Percentiles rank a stretch among this genome's conserved stretches.
Evolutionary conservation across 1,140 invertebrate genomes (phyloP).

Genomic region (Orussus abietinus): DNA sequence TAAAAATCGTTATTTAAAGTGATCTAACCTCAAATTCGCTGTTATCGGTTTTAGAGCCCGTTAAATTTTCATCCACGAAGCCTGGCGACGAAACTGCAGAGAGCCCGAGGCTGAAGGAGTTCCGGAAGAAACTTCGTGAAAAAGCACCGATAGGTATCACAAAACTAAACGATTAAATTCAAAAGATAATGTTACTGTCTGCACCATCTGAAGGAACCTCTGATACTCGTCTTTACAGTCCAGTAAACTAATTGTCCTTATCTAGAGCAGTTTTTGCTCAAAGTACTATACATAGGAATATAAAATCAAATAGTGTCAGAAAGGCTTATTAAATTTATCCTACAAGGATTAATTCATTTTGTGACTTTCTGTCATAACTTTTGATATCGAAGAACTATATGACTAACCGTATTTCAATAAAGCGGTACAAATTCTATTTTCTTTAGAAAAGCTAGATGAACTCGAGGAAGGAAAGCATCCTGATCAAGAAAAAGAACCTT

Average conservation of each 20-base stretch:
- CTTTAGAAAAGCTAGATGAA: slow-evolving; percentile 64
- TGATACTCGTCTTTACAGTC: too few species aligned
- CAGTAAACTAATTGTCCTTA: too few species aligned
- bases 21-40: too few species aligned
- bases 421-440: slow-evolving; percentile 5
- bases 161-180: not conserved
- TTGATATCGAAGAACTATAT: not conserved
- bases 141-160: slow-evolving; percentile 43
- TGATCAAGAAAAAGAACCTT: slow-evolving; percentile 79
- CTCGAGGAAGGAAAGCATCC: slow-evolving; percentile 66
- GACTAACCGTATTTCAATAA: slow-evolving; percentile 6
- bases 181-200: not conserved
- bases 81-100: slow-evolving; percentile 26
- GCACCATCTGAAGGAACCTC: too few species aligned
- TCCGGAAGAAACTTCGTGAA: slow-evolving; percentile 48
- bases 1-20: too few species aligned
- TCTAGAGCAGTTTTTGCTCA: too few species aligned
- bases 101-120: slow-evolving; percentile 42
- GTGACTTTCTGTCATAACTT: not conserved
- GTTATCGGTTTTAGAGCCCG: slow-evolving; percentile 23
- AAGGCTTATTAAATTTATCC: slow-evolving; percentile 1
- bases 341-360: not conserved
- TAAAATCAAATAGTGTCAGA: too few species aligned
- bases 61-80: slow-evolving; percentile 25
- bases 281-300: too few species aligned